phyloP scores from a whole-genome alignment of 1,140 invertebrate species.

The Drosophila bocki region DNA sequence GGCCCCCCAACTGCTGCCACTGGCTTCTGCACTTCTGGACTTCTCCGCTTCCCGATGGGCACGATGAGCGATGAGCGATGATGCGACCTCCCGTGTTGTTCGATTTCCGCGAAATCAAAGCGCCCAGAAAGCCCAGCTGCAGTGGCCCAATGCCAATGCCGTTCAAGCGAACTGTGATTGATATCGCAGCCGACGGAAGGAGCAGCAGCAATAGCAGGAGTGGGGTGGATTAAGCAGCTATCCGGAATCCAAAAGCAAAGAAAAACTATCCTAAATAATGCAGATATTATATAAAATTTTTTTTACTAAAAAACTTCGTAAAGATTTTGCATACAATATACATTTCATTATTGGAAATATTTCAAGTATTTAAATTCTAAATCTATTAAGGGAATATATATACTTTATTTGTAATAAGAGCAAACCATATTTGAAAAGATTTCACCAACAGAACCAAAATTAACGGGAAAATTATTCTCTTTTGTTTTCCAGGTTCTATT shows the following conservation, averaged over 20 bases:
- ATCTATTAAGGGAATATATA: no score
- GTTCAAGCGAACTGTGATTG: slow-evolving; percentile 78
- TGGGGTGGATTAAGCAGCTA: neutral
- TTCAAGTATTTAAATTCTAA: no score
- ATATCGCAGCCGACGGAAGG: slow-evolving; percentile 48
- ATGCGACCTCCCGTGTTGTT: slow-evolving; percentile 80
- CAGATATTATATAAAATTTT: neutral
- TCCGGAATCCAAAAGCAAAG: neutral
- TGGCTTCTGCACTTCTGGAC: slow-evolving; percentile 32
- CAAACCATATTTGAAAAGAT: no score
- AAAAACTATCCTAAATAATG: neutral
- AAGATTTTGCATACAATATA: neutral
- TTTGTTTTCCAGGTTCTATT: slow-evolving; percentile 88
- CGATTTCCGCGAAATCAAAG: slow-evolving; percentile 80
- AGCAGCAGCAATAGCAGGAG: slow-evolving; percentile 2
- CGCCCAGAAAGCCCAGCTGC: slow-evolving; percentile 69
- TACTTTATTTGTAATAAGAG: no score
- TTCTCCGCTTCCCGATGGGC: slow-evolving; percentile 15
- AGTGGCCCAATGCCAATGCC: slow-evolving; percentile 66
- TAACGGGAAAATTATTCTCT: neutral
- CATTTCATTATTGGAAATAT: no score
- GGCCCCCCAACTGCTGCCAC: slow-evolving; percentile 28
- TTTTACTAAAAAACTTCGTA: neutral
- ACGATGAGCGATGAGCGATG: slow-evolving; percentile 81
- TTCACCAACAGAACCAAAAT: neutral